Evolutionary conservation across 2,113 vertebrate species (phyloP).

Genomic region (Cichladusa arquata): DNA sequence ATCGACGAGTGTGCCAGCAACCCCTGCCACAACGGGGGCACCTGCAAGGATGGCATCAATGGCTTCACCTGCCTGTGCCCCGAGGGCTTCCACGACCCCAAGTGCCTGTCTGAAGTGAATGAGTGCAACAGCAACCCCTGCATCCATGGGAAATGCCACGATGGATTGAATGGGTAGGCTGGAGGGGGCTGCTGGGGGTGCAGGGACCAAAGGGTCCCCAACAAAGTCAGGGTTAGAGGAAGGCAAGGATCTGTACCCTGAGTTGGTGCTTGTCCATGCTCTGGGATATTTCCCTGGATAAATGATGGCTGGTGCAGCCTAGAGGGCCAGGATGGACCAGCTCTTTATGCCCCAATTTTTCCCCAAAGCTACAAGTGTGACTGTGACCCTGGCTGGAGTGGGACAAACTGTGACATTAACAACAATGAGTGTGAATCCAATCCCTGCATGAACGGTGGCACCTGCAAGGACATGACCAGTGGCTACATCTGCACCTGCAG

Average conservation of each 20-base stretch:
- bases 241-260: fast-evolving
- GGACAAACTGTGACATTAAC: slow-evolving; percentile 91
- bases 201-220: not conserved
- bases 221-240: not conserved
- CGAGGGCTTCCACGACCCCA: slow-evolving; percentile 88
- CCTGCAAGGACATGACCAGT: slow-evolving; percentile 94
- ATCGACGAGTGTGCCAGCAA: slow-evolving; percentile 86
- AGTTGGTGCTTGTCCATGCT: not conserved
- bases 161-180: slow-evolving; percentile 86
- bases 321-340: not conserved
- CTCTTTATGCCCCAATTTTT: not conserved
- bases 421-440: slow-evolving; percentile 94
- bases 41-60: slow-evolving; percentile 85
- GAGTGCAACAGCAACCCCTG: slow-evolving; percentile 95
- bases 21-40: slow-evolving; percentile 92
- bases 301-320: not conserved
- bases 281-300: not conserved
- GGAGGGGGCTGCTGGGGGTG: not conserved
- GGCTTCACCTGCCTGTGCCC: slow-evolving; percentile 89
- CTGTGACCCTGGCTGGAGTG: slow-evolving; percentile 91
- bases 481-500: slow-evolving; percentile 92
- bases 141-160: slow-evolving; percentile 87
- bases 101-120: slow-evolving; percentile 90
- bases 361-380: slow-evolving; percentile 84
- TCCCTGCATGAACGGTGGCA: slow-evolving; percentile 92